Percentiles rank a stretch among this genome's conserved stretches.
phyloP scores from a whole-genome alignment of 2,888 invertebrate species.

The Laspeyria flexula region DNA sequence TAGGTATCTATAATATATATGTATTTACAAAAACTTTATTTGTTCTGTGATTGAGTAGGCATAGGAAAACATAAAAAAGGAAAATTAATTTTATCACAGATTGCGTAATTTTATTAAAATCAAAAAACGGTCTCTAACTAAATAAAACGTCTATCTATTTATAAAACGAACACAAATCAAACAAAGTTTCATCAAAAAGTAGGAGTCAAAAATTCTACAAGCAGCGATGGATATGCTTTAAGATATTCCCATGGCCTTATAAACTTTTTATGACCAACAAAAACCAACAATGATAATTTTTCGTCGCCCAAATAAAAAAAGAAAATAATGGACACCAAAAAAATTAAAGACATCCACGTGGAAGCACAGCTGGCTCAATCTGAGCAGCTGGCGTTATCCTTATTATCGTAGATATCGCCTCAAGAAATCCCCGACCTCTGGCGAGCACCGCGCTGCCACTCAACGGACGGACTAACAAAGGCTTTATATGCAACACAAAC shows the following conservation, averaged over 20 bases:
- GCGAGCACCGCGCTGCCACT: constrained; percentile 28
- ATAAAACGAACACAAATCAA: neutral
- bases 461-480: constrained; percentile 56
- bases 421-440: constrained; percentile 43
- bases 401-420: constrained; percentile 71
- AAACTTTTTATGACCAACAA: constrained; percentile 20
- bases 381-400: constrained; percentile 60
- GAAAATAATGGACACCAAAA: constrained; percentile 40
- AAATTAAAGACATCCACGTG: constrained; percentile 61
- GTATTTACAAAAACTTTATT: too few relatives aligned
- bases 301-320: constrained; percentile 38
- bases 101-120: too few relatives aligned
- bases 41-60: too few relatives aligned
- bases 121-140: too few relatives aligned
- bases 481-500: constrained; percentile 50
- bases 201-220: neutral
- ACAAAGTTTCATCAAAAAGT: neutral
- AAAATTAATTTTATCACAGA: too few relatives aligned
- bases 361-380: constrained; percentile 72
- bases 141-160: too few relatives aligned
- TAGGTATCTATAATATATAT: too few relatives aligned
- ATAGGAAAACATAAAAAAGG: too few relatives aligned
- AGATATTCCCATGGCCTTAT: constrained; percentile 6
- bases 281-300: constrained; percentile 29
- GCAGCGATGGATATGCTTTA: neutral